phyloP scores from a whole-genome alignment of 2,797 vertebrate species.

The Iguana delicatissima region DNA sequence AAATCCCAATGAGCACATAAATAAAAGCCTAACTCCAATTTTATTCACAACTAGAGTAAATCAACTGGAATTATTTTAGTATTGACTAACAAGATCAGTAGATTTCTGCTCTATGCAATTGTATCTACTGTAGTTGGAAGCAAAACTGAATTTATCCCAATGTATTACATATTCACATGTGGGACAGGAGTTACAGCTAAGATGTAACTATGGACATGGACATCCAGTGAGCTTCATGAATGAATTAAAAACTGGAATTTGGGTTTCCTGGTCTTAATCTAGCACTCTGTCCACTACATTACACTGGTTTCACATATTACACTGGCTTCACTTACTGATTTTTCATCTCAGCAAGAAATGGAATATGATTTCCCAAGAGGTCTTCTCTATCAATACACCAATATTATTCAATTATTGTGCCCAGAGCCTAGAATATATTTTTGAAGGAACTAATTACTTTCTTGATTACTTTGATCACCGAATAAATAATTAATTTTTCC shows the following conservation, averaged over 20 bases:
- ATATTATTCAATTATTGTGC: not conserved
- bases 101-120: too few species aligned
- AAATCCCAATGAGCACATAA: too few species aligned
- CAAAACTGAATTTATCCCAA: not conserved
- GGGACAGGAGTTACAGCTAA: not conserved
- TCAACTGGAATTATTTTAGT: too few species aligned
- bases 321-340: not conserved
- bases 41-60: too few species aligned
- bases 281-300: not conserved
- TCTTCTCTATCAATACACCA: not conserved
- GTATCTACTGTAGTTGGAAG: not conserved
- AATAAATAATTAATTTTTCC: too few species aligned
- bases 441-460: too few species aligned
- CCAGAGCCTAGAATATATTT: too few species aligned
- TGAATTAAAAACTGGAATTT: not conserved
- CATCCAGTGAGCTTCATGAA: not conserved
- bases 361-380: not conserved
- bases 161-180: not conserved
- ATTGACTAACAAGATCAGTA: too few species aligned
- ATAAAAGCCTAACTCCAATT: too few species aligned
- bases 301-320: not conserved
- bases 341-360: not conserved
- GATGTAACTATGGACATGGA: not conserved
- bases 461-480: too few species aligned
- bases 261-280: too few species aligned